Percentiles rank a stretch among this genome's conserved stretches.
These are phyloP conservation scores for Petroica traversi DNA, from an alignment of 2,113 vertebrate species.

Conservation along the genomic window DNA sequence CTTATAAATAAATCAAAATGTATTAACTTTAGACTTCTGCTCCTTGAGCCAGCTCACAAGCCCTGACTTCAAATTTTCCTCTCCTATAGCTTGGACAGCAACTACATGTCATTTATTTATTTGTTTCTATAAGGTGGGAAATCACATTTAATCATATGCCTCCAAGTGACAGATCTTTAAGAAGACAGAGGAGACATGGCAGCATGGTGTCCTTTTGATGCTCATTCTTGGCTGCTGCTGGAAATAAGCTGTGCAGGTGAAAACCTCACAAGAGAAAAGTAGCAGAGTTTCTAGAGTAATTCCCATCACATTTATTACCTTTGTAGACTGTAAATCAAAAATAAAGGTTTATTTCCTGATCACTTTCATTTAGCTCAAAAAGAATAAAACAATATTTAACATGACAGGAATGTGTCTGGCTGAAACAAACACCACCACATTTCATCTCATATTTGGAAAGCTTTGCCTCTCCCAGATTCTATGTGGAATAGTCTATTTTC, in stretches of 20 bases:
- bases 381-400: not conserved
- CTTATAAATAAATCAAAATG: not conserved
- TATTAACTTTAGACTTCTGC: not conserved
- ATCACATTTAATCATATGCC: not conserved
- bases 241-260: not conserved
- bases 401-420: not conserved
- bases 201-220: not conserved
- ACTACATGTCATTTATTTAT: not conserved
- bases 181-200: fast-evolving
- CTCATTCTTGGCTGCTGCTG: not conserved
- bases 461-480: not conserved
- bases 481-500: not conserved
- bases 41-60: not conserved
- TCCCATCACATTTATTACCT: not conserved
- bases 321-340: not conserved
- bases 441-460: not conserved
- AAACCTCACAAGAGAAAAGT: not conserved
- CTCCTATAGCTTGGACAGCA: not conserved
- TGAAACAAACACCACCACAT: not conserved
- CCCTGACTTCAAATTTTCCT: not conserved
- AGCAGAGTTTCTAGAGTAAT: not conserved
- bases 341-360: not conserved
- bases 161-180: not conserved
- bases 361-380: not conserved
- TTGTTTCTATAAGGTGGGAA: not conserved